Base-by-base conservation (phyloP, 2,113 vertebrate genomes). In the Melanocharis versteri region DNA sequence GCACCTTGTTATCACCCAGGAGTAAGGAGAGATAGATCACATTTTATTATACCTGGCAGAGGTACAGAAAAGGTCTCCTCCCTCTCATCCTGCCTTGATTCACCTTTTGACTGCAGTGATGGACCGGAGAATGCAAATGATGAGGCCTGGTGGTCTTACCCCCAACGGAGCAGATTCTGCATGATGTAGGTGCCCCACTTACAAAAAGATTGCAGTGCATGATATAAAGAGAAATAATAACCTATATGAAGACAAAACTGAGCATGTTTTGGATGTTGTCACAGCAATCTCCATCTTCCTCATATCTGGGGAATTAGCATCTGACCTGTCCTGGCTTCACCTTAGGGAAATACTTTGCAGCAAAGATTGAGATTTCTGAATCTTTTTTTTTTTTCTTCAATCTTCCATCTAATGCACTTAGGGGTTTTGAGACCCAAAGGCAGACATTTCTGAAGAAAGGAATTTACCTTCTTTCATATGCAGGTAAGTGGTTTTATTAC, bases 281-380 rank as follows among this genome's bases (percentile, higher is more conserved):
- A 76, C 39, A 62, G 28, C 40, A 71, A 53, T 91, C 53, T 65
- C 0, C 1, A 70, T 58, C 73, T 79, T 51, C 11, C 27, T 72
- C 27, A 6, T 64, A 47, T 40, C 21, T 39, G 22, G 47, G 45
- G 42, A 93, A 54, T 30, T 80, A 45, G 4, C 13, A 7, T 70
- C 71, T 90, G 78, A 90, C 79, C 42, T 90, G 14, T 61, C 22
- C n/a, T 54, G 64, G 45, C 66, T 73, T 93, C 78, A 85, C 40
- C 57, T 72, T 39, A 80, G 54, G 65, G 66, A n/a, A 85, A 77
- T 39, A 72, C 76, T 82, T 81, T 94, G 53, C 45, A 79, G 47
- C 26, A 69, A 80, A 83, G 35, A 61, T 54, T 83, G 48, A 85
- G 19, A 76, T 72, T 78, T 77, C 45, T 71, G 35, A 13, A 30